A percentile compares a stretch with the other conserved stretches of the same genome.
These are phyloP conservation scores for Diacarnus erythraeanus DNA, from an alignment of 37 sponge, comb jelly and placozoan species.

Conservation along the genomic window DNA sequence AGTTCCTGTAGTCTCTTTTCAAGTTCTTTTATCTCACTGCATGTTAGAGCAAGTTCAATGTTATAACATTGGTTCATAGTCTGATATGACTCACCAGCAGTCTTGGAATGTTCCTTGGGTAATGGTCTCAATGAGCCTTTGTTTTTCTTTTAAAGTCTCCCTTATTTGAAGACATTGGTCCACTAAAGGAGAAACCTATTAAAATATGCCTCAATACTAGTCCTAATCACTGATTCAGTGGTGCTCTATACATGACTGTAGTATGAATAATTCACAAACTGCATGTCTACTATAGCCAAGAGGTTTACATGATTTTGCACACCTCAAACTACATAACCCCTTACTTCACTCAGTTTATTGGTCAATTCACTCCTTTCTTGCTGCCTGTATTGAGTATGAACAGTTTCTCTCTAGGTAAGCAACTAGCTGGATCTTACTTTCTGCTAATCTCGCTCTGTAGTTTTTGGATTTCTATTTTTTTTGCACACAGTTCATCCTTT, in stretches of 20 bases:
- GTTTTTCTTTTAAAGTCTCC: not conserved
- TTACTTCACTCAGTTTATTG: not conserved
- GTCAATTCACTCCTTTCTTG: conserved; percentile 6
- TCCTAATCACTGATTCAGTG: too few species aligned
- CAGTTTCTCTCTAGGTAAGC: too few species aligned
- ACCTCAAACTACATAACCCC: not conserved
- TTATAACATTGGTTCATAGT: not conserved
- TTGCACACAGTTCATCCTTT: not conserved
- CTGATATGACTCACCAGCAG: not conserved
- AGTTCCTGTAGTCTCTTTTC: not conserved
- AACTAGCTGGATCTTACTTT: not conserved
- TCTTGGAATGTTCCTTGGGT: not conserved
- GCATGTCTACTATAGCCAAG: too few species aligned
- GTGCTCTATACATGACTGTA: too few species aligned
- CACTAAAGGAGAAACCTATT: not conserved
- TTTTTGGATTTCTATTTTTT: not conserved
- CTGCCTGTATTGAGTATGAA: not conserved
- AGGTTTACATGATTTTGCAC: too few species aligned
- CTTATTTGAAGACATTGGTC: not conserved
- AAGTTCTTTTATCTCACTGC: conserved; percentile 6
- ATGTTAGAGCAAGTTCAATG: not conserved
- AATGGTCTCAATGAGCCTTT: not conserved
- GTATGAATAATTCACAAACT: too few species aligned
- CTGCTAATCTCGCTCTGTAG: not conserved
- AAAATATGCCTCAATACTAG: too few species aligned